Evolutionary conservation across 2,888 invertebrate genomes (phyloP).

Genomic region (Stomorhina lunata): DNA sequence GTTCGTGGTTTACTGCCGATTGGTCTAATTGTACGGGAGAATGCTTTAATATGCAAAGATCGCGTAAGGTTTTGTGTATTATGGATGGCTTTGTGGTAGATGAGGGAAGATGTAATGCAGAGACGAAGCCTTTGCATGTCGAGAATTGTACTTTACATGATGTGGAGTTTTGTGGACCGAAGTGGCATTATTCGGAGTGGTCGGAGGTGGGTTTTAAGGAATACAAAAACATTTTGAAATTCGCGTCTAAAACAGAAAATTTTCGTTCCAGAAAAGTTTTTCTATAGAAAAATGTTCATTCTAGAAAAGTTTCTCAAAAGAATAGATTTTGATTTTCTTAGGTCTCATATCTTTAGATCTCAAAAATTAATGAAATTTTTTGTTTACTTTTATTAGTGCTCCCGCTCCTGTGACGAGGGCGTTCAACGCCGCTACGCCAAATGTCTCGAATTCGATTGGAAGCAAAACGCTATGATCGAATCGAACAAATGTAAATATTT

Average conservation of each 20-base stretch:
- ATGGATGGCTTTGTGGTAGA: slow-evolving; percentile 70
- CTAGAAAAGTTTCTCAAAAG: neutral
- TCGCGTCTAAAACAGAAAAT: neutral
- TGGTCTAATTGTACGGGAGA: slow-evolving; percentile 81
- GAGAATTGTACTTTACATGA: slow-evolving; percentile 81
- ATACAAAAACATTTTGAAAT: too few species aligned
- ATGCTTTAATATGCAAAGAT: slow-evolving; percentile 75
- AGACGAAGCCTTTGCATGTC: slow-evolving; percentile 83
- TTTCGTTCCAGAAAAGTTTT: neutral
- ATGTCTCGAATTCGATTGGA: slow-evolving; percentile 80
- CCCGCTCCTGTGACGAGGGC: slow-evolving; percentile 82
- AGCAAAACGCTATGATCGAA: slow-evolving; percentile 77
- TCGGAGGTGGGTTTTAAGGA: slow-evolving; percentile 79
- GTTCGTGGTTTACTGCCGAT: slow-evolving; percentile 90
- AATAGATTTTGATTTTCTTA: too few species aligned
- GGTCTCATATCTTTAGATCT: too few species aligned
- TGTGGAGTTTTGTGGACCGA: slow-evolving; percentile 73
- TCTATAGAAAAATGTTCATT: neutral
- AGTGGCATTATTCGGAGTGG: slow-evolving; percentile 83
- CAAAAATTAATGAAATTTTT: neutral
- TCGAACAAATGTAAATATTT: slow-evolving; percentile 79
- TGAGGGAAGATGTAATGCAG: slow-evolving; percentile 81
- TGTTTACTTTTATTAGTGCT: slow-evolving; percentile 79
- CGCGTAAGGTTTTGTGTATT: slow-evolving; percentile 72
- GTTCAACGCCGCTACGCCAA: slow-evolving; percentile 81